These are phyloP conservation scores for Drosophila sp. DNA, from an alignment of 1,140 invertebrate genomes.

Conservation along the genomic window DNA sequence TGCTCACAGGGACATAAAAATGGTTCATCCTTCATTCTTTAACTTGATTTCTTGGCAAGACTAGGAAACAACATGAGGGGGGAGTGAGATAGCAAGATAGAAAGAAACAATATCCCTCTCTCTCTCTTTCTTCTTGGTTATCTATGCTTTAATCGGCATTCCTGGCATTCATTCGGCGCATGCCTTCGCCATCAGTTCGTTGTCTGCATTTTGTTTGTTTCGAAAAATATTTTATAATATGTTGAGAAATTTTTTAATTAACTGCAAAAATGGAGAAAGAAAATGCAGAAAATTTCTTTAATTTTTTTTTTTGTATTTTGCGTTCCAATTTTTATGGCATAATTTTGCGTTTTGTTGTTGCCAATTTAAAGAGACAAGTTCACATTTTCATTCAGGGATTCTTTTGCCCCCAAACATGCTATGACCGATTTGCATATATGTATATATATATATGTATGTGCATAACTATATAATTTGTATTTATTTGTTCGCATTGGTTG, in stretches of 20 bases:
- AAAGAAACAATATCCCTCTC: not conserved
- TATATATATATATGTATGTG: not conserved
- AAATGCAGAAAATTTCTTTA: constrained; percentile 5
- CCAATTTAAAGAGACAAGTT: not conserved
- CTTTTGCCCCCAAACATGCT: not conserved
- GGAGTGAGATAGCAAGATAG: too few relatives aligned
- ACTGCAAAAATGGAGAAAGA: constrained; percentile 13
- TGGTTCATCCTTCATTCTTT: too few relatives aligned
- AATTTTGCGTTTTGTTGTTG: not conserved
- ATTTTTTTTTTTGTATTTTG: not conserved
- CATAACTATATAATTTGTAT: constrained; percentile 26
- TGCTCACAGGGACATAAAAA: too few relatives aligned
- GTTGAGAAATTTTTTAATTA: constrained; percentile 49
- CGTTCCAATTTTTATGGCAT: not conserved
- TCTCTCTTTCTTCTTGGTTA: not conserved
- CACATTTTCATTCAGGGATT: not conserved
- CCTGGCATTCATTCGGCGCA: constrained; percentile 7
- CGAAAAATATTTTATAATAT: constrained; percentile 6
- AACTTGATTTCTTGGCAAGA: too few relatives aligned
- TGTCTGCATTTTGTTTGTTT: not conserved
- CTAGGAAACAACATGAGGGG: too few relatives aligned
- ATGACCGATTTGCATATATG: constrained; percentile 2
- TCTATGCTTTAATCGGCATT: constrained; percentile 8
- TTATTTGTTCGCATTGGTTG: constrained; percentile 60
- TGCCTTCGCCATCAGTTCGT: not conserved